These are phyloP conservation scores for Megamerina dolium DNA, from an alignment of 2,888 invertebrate genomes.

Conservation along the genomic window DNA sequence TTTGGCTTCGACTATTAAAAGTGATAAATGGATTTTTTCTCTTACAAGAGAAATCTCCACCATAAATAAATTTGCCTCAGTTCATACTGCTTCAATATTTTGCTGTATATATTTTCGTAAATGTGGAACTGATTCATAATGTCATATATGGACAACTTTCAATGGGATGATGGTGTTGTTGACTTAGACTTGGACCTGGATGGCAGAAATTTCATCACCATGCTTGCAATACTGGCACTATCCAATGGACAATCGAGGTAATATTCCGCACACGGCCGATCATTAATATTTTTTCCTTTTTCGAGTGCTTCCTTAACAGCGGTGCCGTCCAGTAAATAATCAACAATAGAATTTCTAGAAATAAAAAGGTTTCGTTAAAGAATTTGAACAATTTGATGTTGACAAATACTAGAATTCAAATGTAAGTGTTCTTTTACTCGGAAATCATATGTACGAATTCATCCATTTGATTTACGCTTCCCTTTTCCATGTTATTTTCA, in stretches of 20 bases:
- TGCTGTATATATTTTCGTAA: no score
- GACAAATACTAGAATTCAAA: neutral
- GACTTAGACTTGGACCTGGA: no score
- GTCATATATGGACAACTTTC: no score
- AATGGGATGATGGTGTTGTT: no score
- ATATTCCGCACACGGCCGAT: conserved; percentile 54
- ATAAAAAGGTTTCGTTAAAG: neutral
- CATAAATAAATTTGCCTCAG: no score
- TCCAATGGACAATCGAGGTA: conserved; percentile 65
- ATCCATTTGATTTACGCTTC: conserved; percentile 61
- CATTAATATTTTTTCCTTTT: conserved; percentile 53
- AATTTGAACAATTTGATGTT: neutral
- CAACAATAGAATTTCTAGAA: conserved; percentile 61
- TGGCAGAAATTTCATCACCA: conserved; percentile 64
- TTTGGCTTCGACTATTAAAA: no score
- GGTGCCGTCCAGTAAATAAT: conserved; percentile 66
- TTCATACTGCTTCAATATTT: no score
- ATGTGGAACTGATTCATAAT: no score
- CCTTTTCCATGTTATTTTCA: conserved; percentile 57
- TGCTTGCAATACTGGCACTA: conserved; percentile 60
- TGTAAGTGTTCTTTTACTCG: conserved; percentile 51
- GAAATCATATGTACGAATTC: conserved; percentile 58
- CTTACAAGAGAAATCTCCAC: no score
- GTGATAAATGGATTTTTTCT: no score
- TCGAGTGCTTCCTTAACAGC: conserved; percentile 65